phyloP scores from a whole-genome alignment of 2,113 vertebrate species.

The Phrynosoma platyrhinos region DNA sequence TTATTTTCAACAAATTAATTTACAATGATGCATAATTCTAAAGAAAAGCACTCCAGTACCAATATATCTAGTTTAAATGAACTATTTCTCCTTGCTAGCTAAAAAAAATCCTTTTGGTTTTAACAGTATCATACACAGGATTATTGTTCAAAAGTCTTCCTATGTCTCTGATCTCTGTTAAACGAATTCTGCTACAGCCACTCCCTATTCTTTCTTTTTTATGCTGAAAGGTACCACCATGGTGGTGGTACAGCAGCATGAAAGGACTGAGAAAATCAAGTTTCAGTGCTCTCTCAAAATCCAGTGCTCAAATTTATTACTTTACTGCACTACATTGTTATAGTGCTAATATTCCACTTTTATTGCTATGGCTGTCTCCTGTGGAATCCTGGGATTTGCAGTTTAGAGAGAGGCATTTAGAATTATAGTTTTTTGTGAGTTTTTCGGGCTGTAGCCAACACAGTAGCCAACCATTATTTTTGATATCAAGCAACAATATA shows the following conservation, averaged over 20 bases:
- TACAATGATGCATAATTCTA: neutral
- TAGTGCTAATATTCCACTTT: too few species aligned
- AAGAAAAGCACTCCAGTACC: neutral
- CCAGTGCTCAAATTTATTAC: too few species aligned
- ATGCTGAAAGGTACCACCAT: neutral
- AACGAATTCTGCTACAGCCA: neutral
- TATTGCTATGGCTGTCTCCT: too few species aligned
- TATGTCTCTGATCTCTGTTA: neutral
- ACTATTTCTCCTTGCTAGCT: neutral
- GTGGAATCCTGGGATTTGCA: too few species aligned
- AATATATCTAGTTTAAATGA: neutral
- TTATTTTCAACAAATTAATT: conserved; percentile 36
- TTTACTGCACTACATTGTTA: too few species aligned
- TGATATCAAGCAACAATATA: neutral
- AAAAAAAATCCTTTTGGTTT: neutral
- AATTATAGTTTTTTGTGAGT: too few species aligned
- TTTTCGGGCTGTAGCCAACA: too few species aligned
- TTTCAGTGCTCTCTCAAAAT: neutral
- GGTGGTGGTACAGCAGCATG: too few species aligned
- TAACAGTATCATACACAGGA: neutral
- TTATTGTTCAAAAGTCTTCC: too few species aligned
- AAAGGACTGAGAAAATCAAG: neutral
- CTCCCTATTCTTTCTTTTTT: neutral
- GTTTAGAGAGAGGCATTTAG: too few species aligned
- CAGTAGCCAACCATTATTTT: neutral